phyloP scores from a whole-genome alignment of 2,797 vertebrate genomes.

The Neosilurus hyrtlii region DNA sequence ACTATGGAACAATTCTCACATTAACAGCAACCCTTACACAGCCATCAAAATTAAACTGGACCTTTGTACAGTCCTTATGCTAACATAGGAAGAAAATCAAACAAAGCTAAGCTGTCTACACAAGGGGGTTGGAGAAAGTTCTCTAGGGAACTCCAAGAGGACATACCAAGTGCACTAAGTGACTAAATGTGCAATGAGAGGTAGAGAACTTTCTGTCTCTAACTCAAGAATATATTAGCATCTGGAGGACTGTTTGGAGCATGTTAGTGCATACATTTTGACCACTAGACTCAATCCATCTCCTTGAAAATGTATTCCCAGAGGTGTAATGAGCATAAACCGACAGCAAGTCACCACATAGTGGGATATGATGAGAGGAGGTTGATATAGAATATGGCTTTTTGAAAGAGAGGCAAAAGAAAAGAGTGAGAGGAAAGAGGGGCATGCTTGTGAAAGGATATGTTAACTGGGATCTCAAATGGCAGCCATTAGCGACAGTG shows the following conservation, averaged over 20 bases:
- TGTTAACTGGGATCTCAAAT: conserved; percentile 49
- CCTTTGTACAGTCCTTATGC: neutral
- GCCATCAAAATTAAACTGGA: neutral
- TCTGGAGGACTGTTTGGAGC: conserved; percentile 20
- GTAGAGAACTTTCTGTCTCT: conserved; percentile 12
- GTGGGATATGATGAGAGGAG: neutral
- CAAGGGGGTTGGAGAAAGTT: neutral
- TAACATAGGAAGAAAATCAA: neutral
- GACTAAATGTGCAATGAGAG: conserved; percentile 33
- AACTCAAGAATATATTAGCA: conserved; percentile 18
- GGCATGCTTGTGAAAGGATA: conserved; percentile 22
- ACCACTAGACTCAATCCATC: conserved; percentile 13
- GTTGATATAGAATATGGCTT: neutral
- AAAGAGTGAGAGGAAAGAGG: neutral
- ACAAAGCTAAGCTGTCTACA: neutral
- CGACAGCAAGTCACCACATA: conserved; percentile 1
- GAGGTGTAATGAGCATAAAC: neutral
- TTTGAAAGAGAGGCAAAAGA: neutral
- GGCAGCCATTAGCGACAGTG: conserved; percentile 44
- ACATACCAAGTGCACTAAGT: conserved; percentile 12
- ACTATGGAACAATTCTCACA: neutral
- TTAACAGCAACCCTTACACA: neutral
- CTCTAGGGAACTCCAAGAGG: neutral
- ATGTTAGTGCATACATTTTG: conserved; percentile 18
- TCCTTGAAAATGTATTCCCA: conserved; percentile 3